Base-by-base conservation (phyloP, 1,140 invertebrate species). In the Aphaenogaster rudis region DNA sequence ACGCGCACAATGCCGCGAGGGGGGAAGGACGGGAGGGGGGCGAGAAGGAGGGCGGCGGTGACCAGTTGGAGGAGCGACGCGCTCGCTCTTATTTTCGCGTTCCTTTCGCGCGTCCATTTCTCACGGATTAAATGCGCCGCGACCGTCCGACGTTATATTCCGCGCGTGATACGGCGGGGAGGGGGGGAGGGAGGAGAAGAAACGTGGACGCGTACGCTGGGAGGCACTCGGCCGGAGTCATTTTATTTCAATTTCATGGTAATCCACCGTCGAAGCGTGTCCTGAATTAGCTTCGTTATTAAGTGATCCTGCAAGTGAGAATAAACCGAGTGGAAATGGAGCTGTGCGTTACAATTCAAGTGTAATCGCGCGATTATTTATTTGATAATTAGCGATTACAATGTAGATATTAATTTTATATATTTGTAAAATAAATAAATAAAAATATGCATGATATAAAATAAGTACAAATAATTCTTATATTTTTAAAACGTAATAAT, bases 91-190 rank as follows among this genome's bases (percentile, higher is more conserved):
- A 59, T 82, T 82, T 82, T 72, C 67, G 17, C 79, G 52, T 61
- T 59, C 7, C 63, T 80, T 52, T 74, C 79, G 39, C 42, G 63
- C 9, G 33, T 28, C 36, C 78, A 81, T 82, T 72, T 82, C 66
- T 82, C 52, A 72, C 52, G 28, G 15, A 82, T 48, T 72, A 82
- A 82, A 82, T 72, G 79, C 67, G 36, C 48, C 66, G 79, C 67
- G 15, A 81, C 61, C 17, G 42, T 79, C 33, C 77, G 28, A n/a
- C 36, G 36, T 36, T 64, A 76, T 1, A 17, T 28, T 28, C 28
- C 5, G 17, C 17, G n/a, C 52, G 57, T 15, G 63, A 48, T 48
- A 48, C 28, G 42, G 0, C 21, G 21, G 21, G 21, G 21, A 28
- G 21, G 21, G 21, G 21, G 21, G 21, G 21, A 21, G 21, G 21